Percentiles rank a stretch among this genome's conserved stretches.
These are phyloP conservation scores for Ammospiza nelsoni DNA, from an alignment of 2,113 vertebrate species.

Conservation along the genomic window DNA sequence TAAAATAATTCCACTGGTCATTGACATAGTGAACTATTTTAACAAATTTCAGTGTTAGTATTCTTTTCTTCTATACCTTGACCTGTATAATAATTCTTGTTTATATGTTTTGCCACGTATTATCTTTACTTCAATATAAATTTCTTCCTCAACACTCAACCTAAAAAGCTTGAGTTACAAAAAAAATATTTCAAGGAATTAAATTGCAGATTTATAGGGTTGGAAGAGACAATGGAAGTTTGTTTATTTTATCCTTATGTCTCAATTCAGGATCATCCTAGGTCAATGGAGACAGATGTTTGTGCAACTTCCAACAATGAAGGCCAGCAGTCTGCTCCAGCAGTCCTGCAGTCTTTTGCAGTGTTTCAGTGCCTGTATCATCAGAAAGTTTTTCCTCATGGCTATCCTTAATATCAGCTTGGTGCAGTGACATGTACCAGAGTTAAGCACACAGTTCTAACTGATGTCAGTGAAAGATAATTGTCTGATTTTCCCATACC, in stretches of 20 bases:
- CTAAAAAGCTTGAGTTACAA: background rate
- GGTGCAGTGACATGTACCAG: background rate
- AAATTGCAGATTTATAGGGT: background rate
- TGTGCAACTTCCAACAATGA: background rate
- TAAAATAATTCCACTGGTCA: background rate
- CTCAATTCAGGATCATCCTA: background rate
- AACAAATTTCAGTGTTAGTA: background rate
- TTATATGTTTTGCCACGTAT: background rate
- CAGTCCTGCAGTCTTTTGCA: background rate
- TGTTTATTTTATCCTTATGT: background rate
- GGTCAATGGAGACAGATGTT: slow-evolving; percentile 32
- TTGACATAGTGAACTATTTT: background rate
- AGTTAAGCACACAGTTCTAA: background rate
- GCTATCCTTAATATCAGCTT: background rate
- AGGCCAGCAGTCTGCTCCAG: background rate
- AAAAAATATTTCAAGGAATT: background rate
- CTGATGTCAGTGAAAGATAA: background rate
- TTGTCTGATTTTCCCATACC: background rate
- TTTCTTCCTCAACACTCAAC: background rate
- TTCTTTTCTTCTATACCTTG: background rate
- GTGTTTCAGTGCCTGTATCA: background rate
- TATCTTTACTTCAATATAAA: background rate
- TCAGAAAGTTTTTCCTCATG: background rate
- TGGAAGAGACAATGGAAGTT: background rate
- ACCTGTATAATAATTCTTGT: background rate